Conservation (phyloP, 2,888 invertebrate genomes). For the Sarcophaga carnaria region DNA sequence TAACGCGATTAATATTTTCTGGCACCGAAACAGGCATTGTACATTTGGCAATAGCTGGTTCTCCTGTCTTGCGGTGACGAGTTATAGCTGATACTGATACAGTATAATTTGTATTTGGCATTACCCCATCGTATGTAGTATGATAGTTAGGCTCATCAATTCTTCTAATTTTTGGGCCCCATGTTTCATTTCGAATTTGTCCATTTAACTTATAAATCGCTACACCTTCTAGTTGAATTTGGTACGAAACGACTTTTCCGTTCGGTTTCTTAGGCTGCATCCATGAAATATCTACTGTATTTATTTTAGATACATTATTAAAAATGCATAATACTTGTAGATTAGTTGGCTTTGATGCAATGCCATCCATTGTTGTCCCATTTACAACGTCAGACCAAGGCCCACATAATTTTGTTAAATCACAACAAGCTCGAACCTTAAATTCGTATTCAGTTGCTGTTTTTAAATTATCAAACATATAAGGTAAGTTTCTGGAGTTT, state of each 20-base stretch:
- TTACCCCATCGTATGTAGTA: slow-evolving; percentile 85
- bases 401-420: slow-evolving; percentile 89
- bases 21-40: slow-evolving; percentile 88
- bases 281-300: slow-evolving; percentile 88
- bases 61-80: slow-evolving; percentile 88
- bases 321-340: slow-evolving; percentile 86
- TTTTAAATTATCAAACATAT: slow-evolving; percentile 89
- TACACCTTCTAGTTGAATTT: slow-evolving; percentile 84
- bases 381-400: slow-evolving; percentile 89
- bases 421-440: slow-evolving; percentile 90
- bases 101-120: slow-evolving; percentile 92
- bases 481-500: slow-evolving; percentile 86
- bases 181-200: slow-evolving; percentile 82
- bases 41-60: slow-evolving; percentile 85
- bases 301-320: slow-evolving; percentile 83
- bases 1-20: slow-evolving; percentile 82
- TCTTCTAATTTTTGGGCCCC: slow-evolving; percentile 85
- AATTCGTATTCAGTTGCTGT: slow-evolving; percentile 92
- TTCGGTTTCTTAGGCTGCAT: slow-evolving; percentile 88
- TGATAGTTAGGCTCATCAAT: slow-evolving; percentile 83
- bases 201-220: slow-evolving; percentile 84
- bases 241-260: slow-evolving; percentile 90
- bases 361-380: slow-evolving; percentile 92
- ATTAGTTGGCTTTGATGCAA: slow-evolving; percentile 88
- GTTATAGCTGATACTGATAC: slow-evolving; percentile 90